These are phyloP conservation scores for Cyclophora punctaria DNA, from an alignment of 2,888 invertebrate species.

Conservation along the genomic window DNA sequence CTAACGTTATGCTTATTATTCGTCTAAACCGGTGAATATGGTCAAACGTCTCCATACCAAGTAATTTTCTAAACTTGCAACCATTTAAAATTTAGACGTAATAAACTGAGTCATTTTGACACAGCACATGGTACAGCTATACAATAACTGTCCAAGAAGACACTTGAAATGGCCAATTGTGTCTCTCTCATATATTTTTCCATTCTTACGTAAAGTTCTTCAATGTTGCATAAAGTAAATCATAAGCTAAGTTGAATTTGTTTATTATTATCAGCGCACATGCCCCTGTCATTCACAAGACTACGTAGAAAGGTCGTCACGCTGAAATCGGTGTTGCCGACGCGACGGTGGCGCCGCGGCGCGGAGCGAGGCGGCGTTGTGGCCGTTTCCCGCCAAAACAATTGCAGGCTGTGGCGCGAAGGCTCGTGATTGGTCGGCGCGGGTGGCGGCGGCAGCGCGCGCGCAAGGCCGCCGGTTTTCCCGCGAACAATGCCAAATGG, in stretches of 20 bases:
- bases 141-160: too few relatives aligned
- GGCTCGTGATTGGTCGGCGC: slow-evolving; percentile 57
- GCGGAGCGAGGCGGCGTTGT: slow-evolving; percentile 8
- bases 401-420: slow-evolving; percentile 71
- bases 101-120: too few relatives aligned
- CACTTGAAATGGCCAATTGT: too few relatives aligned
- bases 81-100: too few relatives aligned
- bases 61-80: too few relatives aligned
- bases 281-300: slow-evolving; percentile 43
- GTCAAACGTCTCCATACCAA: too few relatives aligned
- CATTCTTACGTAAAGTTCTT: too few relatives aligned
- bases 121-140: too few relatives aligned
- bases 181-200: too few relatives aligned
- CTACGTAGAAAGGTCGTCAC: slow-evolving; percentile 48
- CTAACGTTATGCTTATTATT: too few relatives aligned
- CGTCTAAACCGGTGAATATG: too few relatives aligned
- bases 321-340: slow-evolving; percentile 44
- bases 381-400: slow-evolving; percentile 58
- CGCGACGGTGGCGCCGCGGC: slow-evolving; percentile 36
- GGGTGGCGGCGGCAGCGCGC: slow-evolving; percentile 52
- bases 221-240: too few relatives aligned
- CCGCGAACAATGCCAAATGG: slow-evolving; percentile 76
- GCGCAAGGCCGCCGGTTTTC: slow-evolving; percentile 74
- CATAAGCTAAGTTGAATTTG: not conserved
- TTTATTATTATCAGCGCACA: slow-evolving; percentile 17